Evolutionary conservation across 2,888 invertebrate species (phyloP), one percentile per base, ranked within the genome.

Genomic region (Acronicta leporina): DNA sequence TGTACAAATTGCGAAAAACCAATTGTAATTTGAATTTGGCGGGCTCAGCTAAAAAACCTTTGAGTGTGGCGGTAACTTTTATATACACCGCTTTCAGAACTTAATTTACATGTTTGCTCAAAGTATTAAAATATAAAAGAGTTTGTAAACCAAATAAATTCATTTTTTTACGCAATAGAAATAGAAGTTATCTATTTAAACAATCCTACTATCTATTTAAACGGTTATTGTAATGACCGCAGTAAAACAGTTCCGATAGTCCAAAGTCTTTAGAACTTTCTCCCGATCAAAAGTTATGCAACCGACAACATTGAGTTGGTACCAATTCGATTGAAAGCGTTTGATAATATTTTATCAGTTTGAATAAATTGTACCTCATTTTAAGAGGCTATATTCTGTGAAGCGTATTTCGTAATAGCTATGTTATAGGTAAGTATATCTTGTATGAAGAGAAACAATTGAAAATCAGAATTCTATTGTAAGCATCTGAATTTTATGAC

Each of bases 241-340:
- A 44, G 47, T 75, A 63, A 59, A 57, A 64, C 56, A 45, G 20
- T 61, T 65, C 59, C 57, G 40, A 62, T 68, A 45, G 75, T 75
- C 70, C 35, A 52, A 52, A 47, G 75, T 65, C 51, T 58, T 71
- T 35, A 43, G 64, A 73, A 80, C 80, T 80, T 80, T 79, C 79
- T 77, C 79, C 64, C 60, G 51, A 56, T 73, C 60, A 67, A 46
- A 61, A 64, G 60, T 80, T 77, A 56, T 66, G 68, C 44, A 77
- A 75, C 53, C 33, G 42, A 40, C 55, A 50, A 54, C 52, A 42
- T 66, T 69, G 44, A 49, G 48, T 57, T 52, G 45, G 43, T 48
- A 57, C 25, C 61, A 43, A 56, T 30, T 55, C n/a, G 49, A 60
- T 75, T 61, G 53, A 62, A 63, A 59, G 63, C 63, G 53, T 55